phyloP scores from a whole-genome alignment of 1,140 invertebrate species.

The Brachionus calyciflorus region DNA sequence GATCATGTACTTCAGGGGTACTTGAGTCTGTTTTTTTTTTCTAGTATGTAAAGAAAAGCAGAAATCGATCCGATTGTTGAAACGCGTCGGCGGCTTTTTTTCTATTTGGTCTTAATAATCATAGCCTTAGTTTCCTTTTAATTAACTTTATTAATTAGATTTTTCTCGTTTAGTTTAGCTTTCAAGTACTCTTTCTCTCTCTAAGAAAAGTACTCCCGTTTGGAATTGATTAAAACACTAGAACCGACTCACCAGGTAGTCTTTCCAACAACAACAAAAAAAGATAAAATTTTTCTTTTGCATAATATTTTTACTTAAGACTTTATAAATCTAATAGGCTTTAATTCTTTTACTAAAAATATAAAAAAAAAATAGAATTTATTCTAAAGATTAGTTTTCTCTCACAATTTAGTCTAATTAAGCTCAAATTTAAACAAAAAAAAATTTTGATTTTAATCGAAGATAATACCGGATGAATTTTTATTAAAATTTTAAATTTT shows the following conservation, averaged over 20 bases:
- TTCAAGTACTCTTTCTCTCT: constrained; percentile 7
- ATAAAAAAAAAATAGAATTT: neutral
- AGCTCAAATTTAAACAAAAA: constrained; percentile 25
- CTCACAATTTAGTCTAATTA: constrained; percentile 37
- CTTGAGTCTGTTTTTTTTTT: too few species aligned
- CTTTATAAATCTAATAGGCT: too few species aligned
- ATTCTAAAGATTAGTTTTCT: neutral
- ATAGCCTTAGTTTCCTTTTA: neutral
- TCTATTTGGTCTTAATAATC: neutral
- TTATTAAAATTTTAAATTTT: neutral
- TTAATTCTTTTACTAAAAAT: neutral
- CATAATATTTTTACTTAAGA: too few species aligned
- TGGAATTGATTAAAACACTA: constrained; percentile 11
- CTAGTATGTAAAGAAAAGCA: neutral
- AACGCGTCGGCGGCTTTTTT: neutral
- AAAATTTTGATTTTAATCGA: constrained; percentile 24
- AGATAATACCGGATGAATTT: constrained; percentile 36
- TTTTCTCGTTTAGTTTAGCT: constrained; percentile 21
- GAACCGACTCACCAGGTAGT: constrained; percentile 20
- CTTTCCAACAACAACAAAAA: neutral
- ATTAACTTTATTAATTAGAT: constrained; percentile 44
- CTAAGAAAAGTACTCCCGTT: neutral
- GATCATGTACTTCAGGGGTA: neutral
- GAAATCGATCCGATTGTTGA: constrained; percentile 19
- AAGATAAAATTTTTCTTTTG: neutral